These are phyloP conservation scores for Pachliopta kotzebuea DNA, from an alignment of 2,888 invertebrate genomes.

Conservation along the genomic window DNA sequence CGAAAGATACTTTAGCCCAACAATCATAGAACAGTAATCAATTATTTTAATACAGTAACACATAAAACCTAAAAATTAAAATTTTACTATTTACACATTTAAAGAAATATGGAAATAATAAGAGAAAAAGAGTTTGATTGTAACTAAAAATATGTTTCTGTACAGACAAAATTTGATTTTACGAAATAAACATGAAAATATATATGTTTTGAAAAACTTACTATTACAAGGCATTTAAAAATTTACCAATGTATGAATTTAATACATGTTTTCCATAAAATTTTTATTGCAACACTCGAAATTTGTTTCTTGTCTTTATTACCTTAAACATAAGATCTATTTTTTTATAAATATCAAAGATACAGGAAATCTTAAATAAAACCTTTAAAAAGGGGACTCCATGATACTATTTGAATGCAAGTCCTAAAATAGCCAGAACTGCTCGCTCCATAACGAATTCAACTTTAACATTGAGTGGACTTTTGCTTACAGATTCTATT, in stretches of 20 bases:
- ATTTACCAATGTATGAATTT: too few species aligned
- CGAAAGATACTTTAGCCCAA: constrained; percentile 7
- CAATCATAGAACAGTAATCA: not conserved
- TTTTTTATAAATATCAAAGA: not conserved
- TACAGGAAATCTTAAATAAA: not conserved
- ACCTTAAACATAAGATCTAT: not conserved
- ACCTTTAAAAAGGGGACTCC: not conserved
- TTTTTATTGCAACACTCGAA: too few species aligned
- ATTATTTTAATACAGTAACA: not conserved
- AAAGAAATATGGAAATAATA: too few species aligned
- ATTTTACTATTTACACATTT: too few species aligned
- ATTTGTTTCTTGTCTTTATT: too few species aligned
- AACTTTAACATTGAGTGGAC: constrained; percentile 23
- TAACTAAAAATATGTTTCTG: too few species aligned
- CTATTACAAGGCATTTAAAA: too few species aligned
- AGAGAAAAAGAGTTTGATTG: too few species aligned
- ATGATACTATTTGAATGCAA: not conserved
- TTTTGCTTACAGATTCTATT: constrained; percentile 32
- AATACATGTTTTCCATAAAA: too few species aligned
- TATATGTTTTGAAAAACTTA: too few species aligned
- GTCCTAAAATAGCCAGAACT: constrained; percentile 18
- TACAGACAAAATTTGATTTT: too few species aligned
- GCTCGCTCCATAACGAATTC: constrained; percentile 17
- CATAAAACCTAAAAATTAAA: not conserved
- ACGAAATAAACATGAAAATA: too few species aligned